These are phyloP conservation scores for Hypocryptadius cinnamomeus DNA, from an alignment of 2,113 vertebrate genomes.

Conservation along the genomic window DNA sequence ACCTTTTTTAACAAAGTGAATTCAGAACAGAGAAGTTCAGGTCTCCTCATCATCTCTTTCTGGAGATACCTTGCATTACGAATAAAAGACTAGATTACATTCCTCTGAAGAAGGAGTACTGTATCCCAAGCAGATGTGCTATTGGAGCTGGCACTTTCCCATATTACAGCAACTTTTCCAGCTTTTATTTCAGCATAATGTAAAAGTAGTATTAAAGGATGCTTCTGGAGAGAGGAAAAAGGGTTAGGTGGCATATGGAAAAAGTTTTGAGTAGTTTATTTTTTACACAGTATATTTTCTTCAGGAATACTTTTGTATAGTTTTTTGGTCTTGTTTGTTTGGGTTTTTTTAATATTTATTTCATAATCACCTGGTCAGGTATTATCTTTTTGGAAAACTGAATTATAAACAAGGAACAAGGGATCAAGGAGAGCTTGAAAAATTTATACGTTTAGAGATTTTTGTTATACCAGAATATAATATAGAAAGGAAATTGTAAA, in stretches of 20 bases:
- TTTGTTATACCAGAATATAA: neutral
- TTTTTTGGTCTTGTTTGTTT: neutral
- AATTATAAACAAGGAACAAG: neutral
- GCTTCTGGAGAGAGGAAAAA: neutral
- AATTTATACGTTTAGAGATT: rapidly evolving
- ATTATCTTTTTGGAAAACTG: neutral
- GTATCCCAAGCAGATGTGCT: neutral
- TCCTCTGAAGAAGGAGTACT: neutral
- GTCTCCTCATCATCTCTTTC: neutral
- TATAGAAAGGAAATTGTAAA: neutral
- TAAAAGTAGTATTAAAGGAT: neutral
- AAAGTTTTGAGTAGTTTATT: neutral
- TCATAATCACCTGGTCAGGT: neutral
- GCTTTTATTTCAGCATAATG: neutral
- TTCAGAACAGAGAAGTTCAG: neutral
- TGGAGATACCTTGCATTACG: neutral
- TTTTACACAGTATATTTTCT: neutral
- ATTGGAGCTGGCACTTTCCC: neutral
- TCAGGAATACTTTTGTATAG: neutral
- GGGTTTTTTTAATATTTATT: neutral
- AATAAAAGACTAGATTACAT: neutral
- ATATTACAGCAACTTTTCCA: neutral
- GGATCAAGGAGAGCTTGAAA: neutral
- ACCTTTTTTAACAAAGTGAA: neutral
- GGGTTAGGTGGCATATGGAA: neutral